phyloP scores from a whole-genome alignment of 2,888 invertebrate species.

The Thymelicus sylvestris region DNA sequence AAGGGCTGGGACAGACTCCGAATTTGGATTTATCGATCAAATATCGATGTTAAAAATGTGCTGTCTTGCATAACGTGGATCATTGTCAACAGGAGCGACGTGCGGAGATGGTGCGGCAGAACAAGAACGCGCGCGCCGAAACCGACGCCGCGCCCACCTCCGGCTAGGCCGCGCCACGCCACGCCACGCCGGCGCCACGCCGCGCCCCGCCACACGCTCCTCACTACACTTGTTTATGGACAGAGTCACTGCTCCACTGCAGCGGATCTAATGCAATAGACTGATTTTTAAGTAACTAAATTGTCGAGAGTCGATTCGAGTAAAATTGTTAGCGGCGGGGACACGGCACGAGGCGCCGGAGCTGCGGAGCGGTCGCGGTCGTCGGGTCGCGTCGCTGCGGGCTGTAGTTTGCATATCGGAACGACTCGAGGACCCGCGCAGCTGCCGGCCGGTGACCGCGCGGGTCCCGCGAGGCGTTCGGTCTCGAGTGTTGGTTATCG shows the following conservation, averaged over 20 bases:
- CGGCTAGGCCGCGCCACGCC: conserved; percentile 47
- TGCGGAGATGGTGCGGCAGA: conserved; percentile 95
- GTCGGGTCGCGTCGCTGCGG: too few relatives aligned
- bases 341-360: neutral
- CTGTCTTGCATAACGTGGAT: too few relatives aligned
- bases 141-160: conserved; percentile 87
- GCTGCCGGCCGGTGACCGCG: neutral
- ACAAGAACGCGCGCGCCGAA: conserved; percentile 90
- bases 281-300: neutral
- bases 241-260: neutral
- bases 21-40: too few relatives aligned
- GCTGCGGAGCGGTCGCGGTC: too few relatives aligned
- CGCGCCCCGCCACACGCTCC: conserved; percentile 30
- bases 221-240: conserved; percentile 1
- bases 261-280: conserved; percentile 3
- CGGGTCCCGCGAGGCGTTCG: conserved; percentile 4
- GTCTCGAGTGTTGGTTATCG: conserved; percentile 12
- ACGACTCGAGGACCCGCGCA: neutral
- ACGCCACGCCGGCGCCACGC: conserved; percentile 26
- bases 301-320: neutral
- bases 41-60: too few relatives aligned
- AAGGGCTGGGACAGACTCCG: too few relatives aligned
- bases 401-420: conserved; percentile 21
- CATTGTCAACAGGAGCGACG: conserved; percentile 90
- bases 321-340: neutral